phyloP scores from a whole-genome alignment of 2,888 invertebrate genomes.

The Agonum fuliginosum region DNA sequence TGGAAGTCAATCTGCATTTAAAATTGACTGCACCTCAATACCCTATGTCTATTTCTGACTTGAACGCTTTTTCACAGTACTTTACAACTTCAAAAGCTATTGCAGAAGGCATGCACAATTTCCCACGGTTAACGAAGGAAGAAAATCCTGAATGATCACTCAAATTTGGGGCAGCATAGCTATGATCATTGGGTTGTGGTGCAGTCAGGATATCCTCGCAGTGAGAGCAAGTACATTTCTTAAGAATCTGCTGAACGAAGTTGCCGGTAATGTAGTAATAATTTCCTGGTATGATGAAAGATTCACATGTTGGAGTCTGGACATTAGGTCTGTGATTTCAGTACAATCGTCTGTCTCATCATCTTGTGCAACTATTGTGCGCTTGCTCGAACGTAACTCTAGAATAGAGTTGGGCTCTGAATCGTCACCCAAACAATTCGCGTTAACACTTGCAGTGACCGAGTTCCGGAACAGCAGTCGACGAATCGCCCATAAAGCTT shows the following conservation, averaged over 20 bases:
- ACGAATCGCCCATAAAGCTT: background rate
- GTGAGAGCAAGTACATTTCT: background rate
- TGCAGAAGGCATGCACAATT: conserved; percentile 12
- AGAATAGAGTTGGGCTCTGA: background rate
- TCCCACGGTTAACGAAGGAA: background rate
- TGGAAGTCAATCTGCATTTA: background rate
- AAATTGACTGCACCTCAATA: background rate
- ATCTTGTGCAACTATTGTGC: background rate
- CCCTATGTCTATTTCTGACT: background rate
- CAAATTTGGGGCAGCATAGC: background rate
- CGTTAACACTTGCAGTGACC: background rate
- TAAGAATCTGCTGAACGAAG: background rate
- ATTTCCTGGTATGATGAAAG: background rate
- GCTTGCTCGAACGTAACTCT: background rate
- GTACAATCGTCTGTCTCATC: too few relatives aligned
- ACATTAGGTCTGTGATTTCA: background rate
- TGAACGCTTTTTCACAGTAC: conserved; percentile 3
- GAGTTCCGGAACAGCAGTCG: background rate
- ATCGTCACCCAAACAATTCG: background rate
- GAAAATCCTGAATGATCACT: background rate
- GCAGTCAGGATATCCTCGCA: background rate
- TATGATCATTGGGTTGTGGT: background rate
- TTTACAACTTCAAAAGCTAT: background rate
- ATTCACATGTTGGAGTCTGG: background rate
- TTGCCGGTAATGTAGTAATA: background rate